A percentile compares a stretch with the other conserved stretches of the same genome.
These are phyloP conservation scores for Phoxinus phoxinus DNA, from an alignment of 2,113 vertebrate genomes.

Conservation along the genomic window DNA sequence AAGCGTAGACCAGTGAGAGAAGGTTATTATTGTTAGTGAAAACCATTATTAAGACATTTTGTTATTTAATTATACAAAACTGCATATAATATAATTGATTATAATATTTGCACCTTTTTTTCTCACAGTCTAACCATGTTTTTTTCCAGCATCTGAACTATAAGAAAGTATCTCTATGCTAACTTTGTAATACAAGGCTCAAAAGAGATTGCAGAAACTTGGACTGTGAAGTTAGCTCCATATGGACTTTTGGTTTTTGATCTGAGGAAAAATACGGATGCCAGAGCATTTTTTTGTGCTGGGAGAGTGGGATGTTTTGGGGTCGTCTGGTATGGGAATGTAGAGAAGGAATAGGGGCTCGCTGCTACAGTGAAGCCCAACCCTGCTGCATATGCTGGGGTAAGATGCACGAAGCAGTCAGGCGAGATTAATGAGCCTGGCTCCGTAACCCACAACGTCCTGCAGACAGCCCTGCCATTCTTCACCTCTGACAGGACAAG, in stretches of 20 bases:
- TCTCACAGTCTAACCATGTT: neutral
- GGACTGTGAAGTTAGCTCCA: slow-evolving; percentile 55
- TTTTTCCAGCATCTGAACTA: slow-evolving; percentile 53
- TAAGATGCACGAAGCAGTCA: slow-evolving; percentile 55
- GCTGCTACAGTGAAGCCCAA: slow-evolving; percentile 34
- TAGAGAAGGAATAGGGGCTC: neutral
- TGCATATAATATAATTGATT: neutral
- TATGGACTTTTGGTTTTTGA: slow-evolving; percentile 49
- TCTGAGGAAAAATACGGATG: slow-evolving; percentile 44
- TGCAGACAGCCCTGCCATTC: slow-evolving; percentile 61
- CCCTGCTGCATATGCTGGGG: slow-evolving; percentile 50
- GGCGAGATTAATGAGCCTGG: slow-evolving; percentile 68
- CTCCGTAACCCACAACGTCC: slow-evolving; percentile 54
- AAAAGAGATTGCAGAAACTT: slow-evolving; percentile 48
- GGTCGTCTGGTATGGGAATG: slow-evolving; percentile 22
- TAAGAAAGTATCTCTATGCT: slow-evolving; percentile 39
- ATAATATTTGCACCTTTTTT: no score
- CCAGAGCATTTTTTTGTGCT: slow-evolving; percentile 48
- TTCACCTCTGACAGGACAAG: slow-evolving; percentile 66
- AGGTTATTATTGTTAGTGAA: neutral
- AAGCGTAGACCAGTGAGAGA: slow-evolving; percentile 55
- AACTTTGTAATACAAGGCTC: slow-evolving; percentile 48
- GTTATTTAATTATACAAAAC: neutral
- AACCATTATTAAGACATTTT: neutral
- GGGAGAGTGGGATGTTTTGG: slow-evolving; percentile 31